A percentile compares a stretch with the other conserved stretches of the same genome.
These are phyloP conservation scores for Dolomedes plantarius DNA, from an alignment of 2,888 invertebrate species.

Conservation along the genomic window DNA sequence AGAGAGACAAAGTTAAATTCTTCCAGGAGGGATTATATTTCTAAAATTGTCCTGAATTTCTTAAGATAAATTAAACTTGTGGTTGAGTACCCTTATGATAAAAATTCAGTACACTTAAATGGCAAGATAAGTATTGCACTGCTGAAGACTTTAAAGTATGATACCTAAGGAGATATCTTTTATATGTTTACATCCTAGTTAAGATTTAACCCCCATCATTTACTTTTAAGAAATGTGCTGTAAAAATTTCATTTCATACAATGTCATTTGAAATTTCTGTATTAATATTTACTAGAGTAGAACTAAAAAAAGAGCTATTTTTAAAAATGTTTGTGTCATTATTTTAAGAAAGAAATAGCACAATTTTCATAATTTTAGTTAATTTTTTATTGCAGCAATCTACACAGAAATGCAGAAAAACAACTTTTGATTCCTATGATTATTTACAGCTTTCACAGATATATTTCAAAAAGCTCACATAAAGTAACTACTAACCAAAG, in stretches of 20 bases:
- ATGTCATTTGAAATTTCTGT: no score
- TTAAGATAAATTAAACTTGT: slow-evolving; percentile 13
- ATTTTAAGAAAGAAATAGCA: slow-evolving; percentile 48
- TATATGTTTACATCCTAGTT: no score
- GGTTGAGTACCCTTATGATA: slow-evolving; percentile 38
- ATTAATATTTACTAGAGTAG: no score
- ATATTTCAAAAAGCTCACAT: slow-evolving; percentile 62
- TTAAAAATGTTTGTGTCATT: slow-evolving; percentile 41
- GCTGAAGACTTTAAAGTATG: no score
- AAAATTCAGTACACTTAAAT: no score
- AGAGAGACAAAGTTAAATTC: slow-evolving; percentile 37
- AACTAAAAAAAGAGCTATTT: no score
- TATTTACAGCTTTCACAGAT: slow-evolving; percentile 62
- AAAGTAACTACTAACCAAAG: slow-evolving; percentile 64
- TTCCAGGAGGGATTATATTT: background rate
- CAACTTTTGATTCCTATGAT: slow-evolving; percentile 56
- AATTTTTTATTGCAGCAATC: slow-evolving; percentile 67
- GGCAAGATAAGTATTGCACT: no score
- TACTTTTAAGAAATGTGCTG: no score
- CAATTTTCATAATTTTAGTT: slow-evolving; percentile 40
- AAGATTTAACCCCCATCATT: no score
- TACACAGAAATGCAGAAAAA: slow-evolving; percentile 59
- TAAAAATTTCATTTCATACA: no score
- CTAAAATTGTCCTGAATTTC: slow-evolving; percentile 27
- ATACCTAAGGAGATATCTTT: no score